Evolutionary conservation across 2,113 vertebrate genomes (phyloP).

Genomic region (Psammodynastes pulverulentus): DNA sequence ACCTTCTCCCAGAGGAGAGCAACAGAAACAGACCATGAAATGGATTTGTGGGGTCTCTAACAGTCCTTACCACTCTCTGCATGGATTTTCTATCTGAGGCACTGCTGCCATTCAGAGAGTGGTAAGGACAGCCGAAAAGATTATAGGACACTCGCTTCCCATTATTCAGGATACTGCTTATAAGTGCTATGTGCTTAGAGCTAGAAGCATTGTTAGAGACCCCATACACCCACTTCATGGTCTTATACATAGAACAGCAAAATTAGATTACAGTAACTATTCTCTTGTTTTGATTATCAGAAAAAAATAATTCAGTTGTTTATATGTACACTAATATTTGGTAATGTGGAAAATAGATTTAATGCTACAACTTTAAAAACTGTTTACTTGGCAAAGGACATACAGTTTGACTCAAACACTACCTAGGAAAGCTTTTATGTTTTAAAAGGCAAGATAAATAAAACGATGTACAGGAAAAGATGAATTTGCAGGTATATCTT

Average conservation of each 20-base stretch:
- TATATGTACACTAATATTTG: rapidly evolving
- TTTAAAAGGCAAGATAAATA: neutral
- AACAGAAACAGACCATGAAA: too few species aligned
- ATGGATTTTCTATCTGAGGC: too few species aligned
- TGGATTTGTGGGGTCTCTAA: too few species aligned
- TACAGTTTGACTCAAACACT: neutral
- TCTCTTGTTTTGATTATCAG: neutral
- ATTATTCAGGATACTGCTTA: too few species aligned
- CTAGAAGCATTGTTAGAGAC: too few species aligned
- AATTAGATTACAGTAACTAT: slow-evolving; percentile 1
- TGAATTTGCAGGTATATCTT: neutral
- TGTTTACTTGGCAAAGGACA: neutral
- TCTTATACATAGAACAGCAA: neutral
- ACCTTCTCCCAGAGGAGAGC: too few species aligned
- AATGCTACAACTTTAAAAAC: neutral
- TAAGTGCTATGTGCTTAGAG: too few species aligned
- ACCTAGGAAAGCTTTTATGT: neutral
- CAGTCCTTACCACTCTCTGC: too few species aligned
- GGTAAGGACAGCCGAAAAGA: too few species aligned
- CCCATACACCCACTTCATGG: too few species aligned
- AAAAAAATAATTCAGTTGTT: neutral
- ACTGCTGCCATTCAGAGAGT: too few species aligned
- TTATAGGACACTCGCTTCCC: too few species aligned
- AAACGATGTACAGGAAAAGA: neutral
- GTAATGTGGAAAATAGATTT: neutral